Conservation (phyloP, 2,113 vertebrate genomes). For the Forbesichthys papilliferus region DNA sequence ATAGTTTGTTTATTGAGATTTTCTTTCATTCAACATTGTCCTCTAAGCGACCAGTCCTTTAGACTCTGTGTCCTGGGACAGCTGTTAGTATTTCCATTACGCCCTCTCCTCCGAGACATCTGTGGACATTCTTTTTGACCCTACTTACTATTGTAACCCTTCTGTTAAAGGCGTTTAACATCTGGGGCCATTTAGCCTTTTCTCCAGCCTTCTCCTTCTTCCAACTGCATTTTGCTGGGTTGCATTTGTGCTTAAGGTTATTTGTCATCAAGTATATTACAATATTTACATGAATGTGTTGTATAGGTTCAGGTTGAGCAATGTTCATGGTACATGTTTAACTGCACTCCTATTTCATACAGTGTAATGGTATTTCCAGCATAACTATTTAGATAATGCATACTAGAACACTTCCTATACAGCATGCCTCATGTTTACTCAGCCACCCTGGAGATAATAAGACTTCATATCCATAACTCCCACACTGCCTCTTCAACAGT, state of each 20-base stretch:
- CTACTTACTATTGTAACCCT: neutral
- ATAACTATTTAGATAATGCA: no score
- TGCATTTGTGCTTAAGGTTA: no score
- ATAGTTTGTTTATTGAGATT: neutral
- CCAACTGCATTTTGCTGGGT: neutral
- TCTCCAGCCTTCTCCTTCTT: neutral
- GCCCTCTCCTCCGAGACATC: neutral
- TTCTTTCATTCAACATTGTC: neutral
- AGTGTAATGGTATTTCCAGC: no score
- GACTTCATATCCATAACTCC: conserved; percentile 46
- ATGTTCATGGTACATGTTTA: no score
- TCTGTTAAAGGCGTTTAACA: no score
- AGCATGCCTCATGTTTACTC: conserved; percentile 34
- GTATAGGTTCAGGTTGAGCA: neutral
- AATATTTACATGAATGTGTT: neutral
- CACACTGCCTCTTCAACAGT: conserved; percentile 32
- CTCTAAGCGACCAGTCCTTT: neutral
- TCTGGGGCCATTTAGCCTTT: neutral
- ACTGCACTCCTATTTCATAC: no score
- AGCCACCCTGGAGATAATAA: conserved; percentile 32
- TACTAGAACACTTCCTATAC: neutral
- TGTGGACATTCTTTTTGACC: neutral
- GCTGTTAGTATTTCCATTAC: conserved; percentile 4
- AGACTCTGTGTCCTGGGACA: neutral
- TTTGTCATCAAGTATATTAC: no score